Conservation (phyloP, 2,888 invertebrate genomes). For the Lasioglossum leucozonium region DNA sequence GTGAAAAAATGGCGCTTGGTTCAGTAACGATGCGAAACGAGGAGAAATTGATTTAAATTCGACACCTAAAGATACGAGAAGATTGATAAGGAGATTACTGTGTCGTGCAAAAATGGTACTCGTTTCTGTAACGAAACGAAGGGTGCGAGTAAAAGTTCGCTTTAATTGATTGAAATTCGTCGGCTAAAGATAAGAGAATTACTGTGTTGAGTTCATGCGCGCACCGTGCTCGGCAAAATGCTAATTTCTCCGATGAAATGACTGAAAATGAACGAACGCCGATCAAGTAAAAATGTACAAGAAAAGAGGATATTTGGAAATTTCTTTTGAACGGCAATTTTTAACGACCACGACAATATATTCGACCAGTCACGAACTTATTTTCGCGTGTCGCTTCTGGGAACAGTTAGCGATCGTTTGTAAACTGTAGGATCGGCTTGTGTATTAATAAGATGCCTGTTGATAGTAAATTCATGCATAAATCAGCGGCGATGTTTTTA, state of each 20-base stretch:
- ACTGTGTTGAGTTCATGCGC: no score
- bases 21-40: background rate
- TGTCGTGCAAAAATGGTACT: no score
- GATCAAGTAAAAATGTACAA: background rate
- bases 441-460: slow-evolving; percentile 33
- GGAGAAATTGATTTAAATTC: background rate
- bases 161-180: no score
- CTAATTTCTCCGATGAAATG: background rate
- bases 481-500: slow-evolving; percentile 32
- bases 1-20: background rate
- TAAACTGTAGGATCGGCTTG: background rate
- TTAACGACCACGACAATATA: background rate
- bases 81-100: no score
- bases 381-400: background rate
- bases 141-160: no score
- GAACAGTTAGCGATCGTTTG: background rate
- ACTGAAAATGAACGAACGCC: background rate
- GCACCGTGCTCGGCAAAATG: no score
- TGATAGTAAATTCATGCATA: slow-evolving; percentile 33
- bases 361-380: background rate
- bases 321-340: background rate
- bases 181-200: no score
- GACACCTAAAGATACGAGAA: background rate
- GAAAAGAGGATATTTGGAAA: background rate
- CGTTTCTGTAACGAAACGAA: no score